A percentile compares a stretch with the other conserved stretches of the same genome.
Evolutionary conservation across 1,140 invertebrate genomes (phyloP).

Genomic region (Myzus persicae): DNA sequence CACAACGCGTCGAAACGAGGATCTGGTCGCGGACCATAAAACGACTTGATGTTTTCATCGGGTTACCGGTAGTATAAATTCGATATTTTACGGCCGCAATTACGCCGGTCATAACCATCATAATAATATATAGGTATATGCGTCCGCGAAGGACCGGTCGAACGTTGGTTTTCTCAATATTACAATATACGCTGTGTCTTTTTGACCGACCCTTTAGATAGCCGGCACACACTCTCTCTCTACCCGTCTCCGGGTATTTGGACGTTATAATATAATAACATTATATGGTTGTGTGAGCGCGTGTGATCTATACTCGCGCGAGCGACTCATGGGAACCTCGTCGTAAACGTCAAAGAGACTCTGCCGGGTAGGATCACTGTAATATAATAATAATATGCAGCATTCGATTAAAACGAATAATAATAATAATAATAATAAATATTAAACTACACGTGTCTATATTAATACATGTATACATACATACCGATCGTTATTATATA

Average conservation of each 20-base stretch:
- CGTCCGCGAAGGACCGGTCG: slow-evolving; percentile 34
- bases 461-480: neutral
- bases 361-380: neutral
- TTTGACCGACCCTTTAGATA: neutral
- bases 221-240: too few species aligned
- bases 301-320: slow-evolving; percentile 1
- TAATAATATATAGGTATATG: neutral
- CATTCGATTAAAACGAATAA: slow-evolving; percentile 44
- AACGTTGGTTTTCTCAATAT: neutral
- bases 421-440: slow-evolving; percentile 35
- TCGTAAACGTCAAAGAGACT: neutral
- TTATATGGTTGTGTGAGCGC: neutral
- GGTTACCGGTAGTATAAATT: slow-evolving; percentile 46
- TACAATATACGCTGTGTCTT: neutral
- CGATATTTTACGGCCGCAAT: slow-evolving; percentile 50
- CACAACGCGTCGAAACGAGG: slow-evolving; percentile 22
- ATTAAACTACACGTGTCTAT: neutral
- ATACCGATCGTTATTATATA: neutral
- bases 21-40: slow-evolving; percentile 29
- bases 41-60: slow-evolving; percentile 54
- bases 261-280: neutral
- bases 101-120: slow-evolving; percentile 25
- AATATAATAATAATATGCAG: neutral
- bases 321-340: neutral
- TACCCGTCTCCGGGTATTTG: neutral